Percentiles rank a stretch among this genome's conserved stretches.
Conservation (phyloP, 2,888 invertebrate genomes). For the Oscheius onirici region DNA sequence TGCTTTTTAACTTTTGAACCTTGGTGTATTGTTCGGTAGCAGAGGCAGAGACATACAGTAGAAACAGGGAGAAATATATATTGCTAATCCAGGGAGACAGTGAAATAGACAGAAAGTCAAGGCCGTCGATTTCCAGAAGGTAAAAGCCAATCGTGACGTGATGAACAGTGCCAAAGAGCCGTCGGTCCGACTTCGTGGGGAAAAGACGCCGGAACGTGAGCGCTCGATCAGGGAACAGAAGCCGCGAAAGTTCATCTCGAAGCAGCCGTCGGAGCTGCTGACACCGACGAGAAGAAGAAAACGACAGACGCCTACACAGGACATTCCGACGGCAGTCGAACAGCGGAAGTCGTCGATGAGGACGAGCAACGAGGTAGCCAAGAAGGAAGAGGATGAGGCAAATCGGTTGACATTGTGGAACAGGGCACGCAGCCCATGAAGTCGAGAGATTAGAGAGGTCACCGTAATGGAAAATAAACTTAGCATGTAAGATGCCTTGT, state of each 20-base stretch:
- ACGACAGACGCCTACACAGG: background rate
- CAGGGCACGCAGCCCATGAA: too few species aligned
- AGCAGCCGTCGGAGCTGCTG: background rate
- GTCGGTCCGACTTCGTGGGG: background rate
- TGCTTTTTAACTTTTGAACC: too few species aligned
- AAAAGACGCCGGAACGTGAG: background rate
- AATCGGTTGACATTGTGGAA: too few species aligned
- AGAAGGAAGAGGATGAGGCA: too few species aligned
- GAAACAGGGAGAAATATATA: background rate
- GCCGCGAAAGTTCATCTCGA: background rate
- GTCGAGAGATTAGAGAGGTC: too few species aligned
- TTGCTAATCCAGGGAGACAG: background rate
- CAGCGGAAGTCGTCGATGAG: background rate
- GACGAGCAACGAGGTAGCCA: too few species aligned
- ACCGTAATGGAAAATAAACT: too few species aligned
- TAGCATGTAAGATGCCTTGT: too few species aligned
- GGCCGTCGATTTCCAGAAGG: too few species aligned
- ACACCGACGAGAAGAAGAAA: background rate
- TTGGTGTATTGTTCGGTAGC: too few species aligned
- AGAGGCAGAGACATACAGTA: background rate
- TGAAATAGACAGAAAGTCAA: background rate
- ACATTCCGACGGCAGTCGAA: background rate
- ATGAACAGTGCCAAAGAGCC: conserved; percentile 2
- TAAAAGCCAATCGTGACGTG: too few species aligned
- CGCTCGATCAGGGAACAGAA: background rate